Conservation (phyloP, 53 echinoderm and acorn worm genomes). For the Paelopatides confundens region DNA sequence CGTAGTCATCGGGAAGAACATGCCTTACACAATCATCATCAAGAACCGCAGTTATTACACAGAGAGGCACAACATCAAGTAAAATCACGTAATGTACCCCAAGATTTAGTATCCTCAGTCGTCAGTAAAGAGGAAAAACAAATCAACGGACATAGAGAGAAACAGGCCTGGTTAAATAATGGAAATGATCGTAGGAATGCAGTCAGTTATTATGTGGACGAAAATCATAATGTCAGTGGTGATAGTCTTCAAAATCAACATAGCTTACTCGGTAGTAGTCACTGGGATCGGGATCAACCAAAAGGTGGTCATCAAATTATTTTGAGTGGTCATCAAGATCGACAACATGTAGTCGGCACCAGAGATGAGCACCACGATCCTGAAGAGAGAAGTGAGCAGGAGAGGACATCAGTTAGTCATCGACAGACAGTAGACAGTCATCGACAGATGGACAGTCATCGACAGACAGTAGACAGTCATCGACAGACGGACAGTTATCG, state of each 20-base stretch:
- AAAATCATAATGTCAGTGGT: too few relatives aligned
- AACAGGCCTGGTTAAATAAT: background rate
- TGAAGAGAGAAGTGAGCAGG: background rate
- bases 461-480: background rate
- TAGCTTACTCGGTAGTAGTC: too few relatives aligned
- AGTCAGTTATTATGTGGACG: too few relatives aligned
- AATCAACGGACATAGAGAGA: background rate
- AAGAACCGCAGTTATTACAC: too few relatives aligned
- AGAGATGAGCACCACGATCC: background rate
- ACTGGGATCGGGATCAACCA: too few relatives aligned
- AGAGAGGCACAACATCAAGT: too few relatives aligned
- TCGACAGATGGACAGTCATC: too few relatives aligned
- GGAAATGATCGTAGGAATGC: background rate
- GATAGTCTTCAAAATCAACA: too few relatives aligned
- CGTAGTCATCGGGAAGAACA: too few relatives aligned
- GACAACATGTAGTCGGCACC: background rate
- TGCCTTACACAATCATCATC: too few relatives aligned
- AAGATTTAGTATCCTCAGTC: background rate
- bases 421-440: background rate
- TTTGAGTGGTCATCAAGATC: background rate
- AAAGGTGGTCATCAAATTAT: background rate
- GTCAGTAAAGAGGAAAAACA: background rate
- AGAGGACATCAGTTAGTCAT: background rate
- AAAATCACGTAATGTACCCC: too few relatives aligned
- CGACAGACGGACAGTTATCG: too few relatives aligned